Base-by-base conservation (phyloP, 2,113 vertebrate genomes). In the Dromaius novaehollandiae region DNA sequence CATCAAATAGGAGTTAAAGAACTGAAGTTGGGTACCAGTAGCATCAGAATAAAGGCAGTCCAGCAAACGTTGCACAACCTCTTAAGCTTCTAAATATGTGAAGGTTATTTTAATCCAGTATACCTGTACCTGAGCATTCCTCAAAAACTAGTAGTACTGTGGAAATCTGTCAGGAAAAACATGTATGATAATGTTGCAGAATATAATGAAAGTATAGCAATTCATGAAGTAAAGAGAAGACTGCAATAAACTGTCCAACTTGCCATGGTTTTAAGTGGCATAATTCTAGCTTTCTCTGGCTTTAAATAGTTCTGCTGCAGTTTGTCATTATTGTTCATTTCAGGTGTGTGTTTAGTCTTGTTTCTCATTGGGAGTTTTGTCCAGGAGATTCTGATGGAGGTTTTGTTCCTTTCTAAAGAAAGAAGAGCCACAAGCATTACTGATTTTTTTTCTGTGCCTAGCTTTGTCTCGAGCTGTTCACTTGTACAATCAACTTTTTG, bases 321-420 rank as follows among this genome's bases (percentile, higher is more conserved):
- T 58, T 89, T 89, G 56, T 76, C 21, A 1, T 86, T 56, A 53
- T 81, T 84, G n/a, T 73, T 91, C 48, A 88, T 73, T 70, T 66
- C 65, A 92, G 36, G 11, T 82, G 48, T 48, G 66, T 73, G 61
- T 58, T 60, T 94, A 81, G 32, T 48, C 77, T 89, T 93, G 28
- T 58, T 82, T 95, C 80, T 95, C 87, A 80, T n/a, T 87, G 42
- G 46, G 56, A 84, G 55, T 60, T 89, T 90, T 96, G 84, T 84
- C 56, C 28, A 6, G 65, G 32, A 42, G 25, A 65, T 77, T 88
- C 89, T 90, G 50, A 93, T 56, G 92, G 53, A 92, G 58, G 20
- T 32, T 90, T 61, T 64, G 73, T 88, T 86, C 76, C 65, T 91
- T 79, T 25, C 21, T 50, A 18, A 76, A 56, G 70, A 79, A 82